Percentiles rank a stretch among this genome's conserved stretches.
These are phyloP conservation scores for Periparus ater DNA, from an alignment of 2,797 vertebrate species.

Conservation along the genomic window DNA sequence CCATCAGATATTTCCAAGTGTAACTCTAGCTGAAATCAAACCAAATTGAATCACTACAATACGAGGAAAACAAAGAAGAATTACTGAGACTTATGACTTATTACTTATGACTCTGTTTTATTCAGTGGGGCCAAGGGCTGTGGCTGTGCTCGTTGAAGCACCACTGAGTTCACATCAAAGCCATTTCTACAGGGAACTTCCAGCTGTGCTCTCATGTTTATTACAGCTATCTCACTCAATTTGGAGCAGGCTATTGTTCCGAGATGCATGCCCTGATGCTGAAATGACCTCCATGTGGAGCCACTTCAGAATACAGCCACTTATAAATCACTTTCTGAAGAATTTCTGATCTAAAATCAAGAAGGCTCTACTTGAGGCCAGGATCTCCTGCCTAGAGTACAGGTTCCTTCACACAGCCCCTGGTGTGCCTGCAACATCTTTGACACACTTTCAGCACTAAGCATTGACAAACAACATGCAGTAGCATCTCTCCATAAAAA, in stretches of 20 bases:
- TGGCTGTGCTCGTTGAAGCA: background rate
- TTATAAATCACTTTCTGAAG: background rate
- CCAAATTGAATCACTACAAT: background rate
- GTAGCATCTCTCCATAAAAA: background rate
- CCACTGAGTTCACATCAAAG: background rate
- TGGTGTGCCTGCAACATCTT: background rate
- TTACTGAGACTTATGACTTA: background rate
- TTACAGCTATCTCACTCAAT: background rate
- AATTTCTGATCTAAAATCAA: constrained; percentile 15
- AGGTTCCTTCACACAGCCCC: background rate
- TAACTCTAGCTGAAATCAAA: background rate
- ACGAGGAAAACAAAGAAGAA: constrained; percentile 18
- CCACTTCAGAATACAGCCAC: background rate
- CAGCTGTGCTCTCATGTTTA: constrained; percentile 4
- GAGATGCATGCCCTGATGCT: background rate
- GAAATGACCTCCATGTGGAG: background rate
- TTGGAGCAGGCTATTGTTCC: background rate
- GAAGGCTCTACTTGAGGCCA: background rate
- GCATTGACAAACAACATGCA: background rate
- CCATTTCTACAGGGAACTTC: constrained; percentile 4
- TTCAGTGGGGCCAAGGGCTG: background rate
- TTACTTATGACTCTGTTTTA: background rate
- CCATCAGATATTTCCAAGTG: background rate
- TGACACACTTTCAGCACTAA: background rate
- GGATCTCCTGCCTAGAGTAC: background rate